Percentiles rank a stretch among this genome's conserved stretches.
Conservation (phyloP, 2,888 invertebrate genomes). For the Drosophila hamatofila region DNA sequence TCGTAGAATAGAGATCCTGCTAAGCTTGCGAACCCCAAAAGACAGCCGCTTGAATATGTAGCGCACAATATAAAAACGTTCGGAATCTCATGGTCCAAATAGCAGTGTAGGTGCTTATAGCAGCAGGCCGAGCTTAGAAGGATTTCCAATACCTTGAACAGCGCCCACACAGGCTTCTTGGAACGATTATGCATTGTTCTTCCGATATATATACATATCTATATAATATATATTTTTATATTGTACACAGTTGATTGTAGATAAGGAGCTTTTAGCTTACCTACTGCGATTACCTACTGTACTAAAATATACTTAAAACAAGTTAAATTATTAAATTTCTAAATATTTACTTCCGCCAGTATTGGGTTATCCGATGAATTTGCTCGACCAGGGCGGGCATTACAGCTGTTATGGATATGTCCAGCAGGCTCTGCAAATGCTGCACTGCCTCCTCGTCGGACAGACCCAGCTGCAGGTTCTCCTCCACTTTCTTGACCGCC, state of each 20-base stretch:
- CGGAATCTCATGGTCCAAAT: not conserved
- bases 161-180: constrained; percentile 65
- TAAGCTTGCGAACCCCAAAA: constrained; percentile 25
- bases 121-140: constrained; percentile 29
- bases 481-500: constrained; percentile 98
- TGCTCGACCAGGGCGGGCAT: constrained; percentile 98
- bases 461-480: constrained; percentile 94
- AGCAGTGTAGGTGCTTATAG: constrained; percentile 43
- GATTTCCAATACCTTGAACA: constrained; percentile 55
- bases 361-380: constrained; percentile 98
- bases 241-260: constrained; percentile 23
- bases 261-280: not conserved
- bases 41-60: constrained; percentile 47
- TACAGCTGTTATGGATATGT: constrained; percentile 97
- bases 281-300: constrained; percentile 37
- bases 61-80: constrained; percentile 63
- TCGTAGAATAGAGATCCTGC: constrained; percentile 23
- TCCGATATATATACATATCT: constrained; percentile 2
- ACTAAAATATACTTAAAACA: constrained; percentile 27
- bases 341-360: constrained; percentile 89
- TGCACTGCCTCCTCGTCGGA: constrained; percentile 98
- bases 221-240: not conserved
- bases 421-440: constrained; percentile 96
- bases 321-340: not conserved
- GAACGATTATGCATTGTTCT: constrained; percentile 44